Conservation (phyloP, 2,888 invertebrate species). For the Lucinisca nassula region DNA sequence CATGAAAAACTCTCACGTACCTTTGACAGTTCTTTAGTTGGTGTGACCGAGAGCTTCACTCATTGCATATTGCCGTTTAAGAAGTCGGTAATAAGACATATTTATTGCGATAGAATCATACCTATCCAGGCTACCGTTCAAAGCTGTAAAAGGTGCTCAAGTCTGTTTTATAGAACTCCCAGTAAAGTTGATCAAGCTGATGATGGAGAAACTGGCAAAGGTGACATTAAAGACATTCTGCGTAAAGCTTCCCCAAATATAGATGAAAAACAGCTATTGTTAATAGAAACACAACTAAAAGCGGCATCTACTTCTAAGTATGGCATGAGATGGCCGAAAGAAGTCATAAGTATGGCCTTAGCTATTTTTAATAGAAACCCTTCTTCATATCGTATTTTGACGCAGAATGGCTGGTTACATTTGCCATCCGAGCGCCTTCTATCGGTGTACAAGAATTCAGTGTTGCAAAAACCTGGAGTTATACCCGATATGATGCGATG, state of each 20-base stretch:
- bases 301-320: background rate
- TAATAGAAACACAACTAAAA: conserved; percentile 21
- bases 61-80: background rate
- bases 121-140: background rate
- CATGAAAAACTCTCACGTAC: background rate
- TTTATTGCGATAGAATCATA: background rate
- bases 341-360: conserved; percentile 31
- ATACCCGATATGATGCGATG: conserved; percentile 22
- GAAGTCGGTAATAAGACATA: background rate
- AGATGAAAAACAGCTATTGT: conserved; percentile 8
- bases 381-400: conserved; percentile 13
- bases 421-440: conserved; percentile 5
- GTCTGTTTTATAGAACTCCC: background rate
- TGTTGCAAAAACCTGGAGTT: background rate
- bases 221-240: background rate
- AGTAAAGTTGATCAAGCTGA: background rate
- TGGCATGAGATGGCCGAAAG: conserved; percentile 34
- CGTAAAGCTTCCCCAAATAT: conserved; percentile 3
- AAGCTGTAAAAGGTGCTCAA: background rate
- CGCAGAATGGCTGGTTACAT: conserved; percentile 10
- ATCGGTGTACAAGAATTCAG: conserved; percentile 10
- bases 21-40: background rate
- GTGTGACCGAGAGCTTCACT: background rate
- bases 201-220: background rate
- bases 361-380: conserved; percentile 40